A percentile compares a stretch with the other conserved stretches of the same genome.
phyloP scores from a whole-genome alignment of 2,113 vertebrate species.

The Maccullochella peelii region DNA sequence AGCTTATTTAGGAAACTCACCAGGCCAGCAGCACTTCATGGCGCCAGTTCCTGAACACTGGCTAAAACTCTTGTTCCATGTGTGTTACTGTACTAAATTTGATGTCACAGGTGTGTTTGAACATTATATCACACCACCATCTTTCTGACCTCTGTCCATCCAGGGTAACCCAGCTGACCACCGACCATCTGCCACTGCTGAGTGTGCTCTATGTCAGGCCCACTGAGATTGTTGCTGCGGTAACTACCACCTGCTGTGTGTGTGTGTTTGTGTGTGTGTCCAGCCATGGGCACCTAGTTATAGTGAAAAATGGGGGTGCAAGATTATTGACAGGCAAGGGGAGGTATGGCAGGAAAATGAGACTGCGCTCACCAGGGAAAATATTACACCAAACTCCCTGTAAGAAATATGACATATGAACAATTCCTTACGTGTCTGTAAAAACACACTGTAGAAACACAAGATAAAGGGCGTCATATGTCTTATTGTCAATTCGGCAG shows the following conservation, averaged over 20 bases:
- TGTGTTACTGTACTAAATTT: not conserved
- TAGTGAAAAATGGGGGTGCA: too few species aligned
- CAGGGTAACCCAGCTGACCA: conserved; percentile 84
- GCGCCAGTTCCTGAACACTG: not conserved
- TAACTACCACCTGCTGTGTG: conserved; percentile 57
- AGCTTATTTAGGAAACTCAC: not conserved
- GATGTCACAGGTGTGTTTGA: not conserved
- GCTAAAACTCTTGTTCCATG: not conserved
- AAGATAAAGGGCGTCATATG: too few species aligned
- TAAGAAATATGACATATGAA: too few species aligned
- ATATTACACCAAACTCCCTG: too few species aligned
- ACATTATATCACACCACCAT: not conserved
- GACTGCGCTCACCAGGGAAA: too few species aligned
- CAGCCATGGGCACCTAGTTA: too few species aligned
- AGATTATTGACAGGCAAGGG: too few species aligned
- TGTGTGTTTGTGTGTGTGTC: not conserved
- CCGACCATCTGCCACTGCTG: conserved; percentile 73
- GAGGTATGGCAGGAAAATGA: too few species aligned
- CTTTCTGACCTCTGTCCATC: conserved; percentile 18
- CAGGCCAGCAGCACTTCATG: not conserved
- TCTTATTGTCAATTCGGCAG: too few species aligned
- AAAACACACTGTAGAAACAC: too few species aligned
- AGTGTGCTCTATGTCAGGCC: conserved; percentile 80
- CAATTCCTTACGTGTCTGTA: too few species aligned
- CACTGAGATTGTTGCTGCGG: conserved; percentile 79